Base-by-base conservation (phyloP, 2,113 vertebrate species). In the Grammomys surdaster region DNA sequence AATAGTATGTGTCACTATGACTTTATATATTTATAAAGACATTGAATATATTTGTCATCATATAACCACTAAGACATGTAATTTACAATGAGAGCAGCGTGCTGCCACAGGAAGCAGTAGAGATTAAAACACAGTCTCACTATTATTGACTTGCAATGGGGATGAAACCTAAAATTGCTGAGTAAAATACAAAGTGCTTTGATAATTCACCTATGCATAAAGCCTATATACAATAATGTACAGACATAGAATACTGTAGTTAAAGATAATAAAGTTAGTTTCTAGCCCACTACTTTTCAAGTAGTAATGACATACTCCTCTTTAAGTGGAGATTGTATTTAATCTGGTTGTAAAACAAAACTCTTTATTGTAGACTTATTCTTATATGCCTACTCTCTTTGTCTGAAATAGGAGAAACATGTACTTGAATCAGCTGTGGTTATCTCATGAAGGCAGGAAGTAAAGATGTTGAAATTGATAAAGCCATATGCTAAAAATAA, bases 31-130 rank as follows among this genome's bases (percentile, higher is more conserved):
- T 8, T 24, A 58, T 14, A 56, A 14, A 56, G 54, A 56, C 22
- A 43, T 40, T 40, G 1, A 17, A 13, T 56, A 0, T 8, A 5
- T 26, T 48, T 63, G 3, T 0, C 7, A 9, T 51, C 17, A 67
- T 0, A 33, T 20, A 12, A 63, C 48, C 56, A 56, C 24, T 63
- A 43, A 70, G 0, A 5, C 28, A 70, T 33, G 22, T 9, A 16
- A 16, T 24, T 28, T 33, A 54, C 13, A 40, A 26, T 46, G 58
- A 76, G 19, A 72, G 20, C 0, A 65, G 0, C 1, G n/a, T 10
- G 26, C 5, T 86, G 11, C 65, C 19, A 13, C 26, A 94, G 7
- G 43, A 0, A 31, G 26, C 13, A 17, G 40, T n/a, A 88, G 40
- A 28, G 13, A 48, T 36, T 28, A 81, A 60, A 77, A 40, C 48